A percentile compares a stretch with the other conserved stretches of the same genome.
Evolutionary conservation across 2,888 invertebrate species (phyloP).

Genomic region (Aquatica leii): DNA sequence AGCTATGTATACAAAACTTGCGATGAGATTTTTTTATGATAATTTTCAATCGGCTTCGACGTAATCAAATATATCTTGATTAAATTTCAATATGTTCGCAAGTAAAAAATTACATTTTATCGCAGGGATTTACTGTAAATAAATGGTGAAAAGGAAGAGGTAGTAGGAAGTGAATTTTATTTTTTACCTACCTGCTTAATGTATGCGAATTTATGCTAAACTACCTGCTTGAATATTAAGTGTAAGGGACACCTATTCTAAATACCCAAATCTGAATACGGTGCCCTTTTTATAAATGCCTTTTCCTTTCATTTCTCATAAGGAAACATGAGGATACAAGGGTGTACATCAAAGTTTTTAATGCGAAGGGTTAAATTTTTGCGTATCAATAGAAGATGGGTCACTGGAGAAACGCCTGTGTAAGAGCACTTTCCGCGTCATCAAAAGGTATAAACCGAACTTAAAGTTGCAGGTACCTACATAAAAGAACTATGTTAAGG

Average conservation of each 20-base stretch:
- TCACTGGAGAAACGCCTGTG: slow-evolving; percentile 36
- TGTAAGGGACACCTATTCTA: slow-evolving; percentile 61
- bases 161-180: slow-evolving; percentile 51
- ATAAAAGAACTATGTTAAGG: slow-evolving; percentile 23
- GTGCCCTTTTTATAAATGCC: slow-evolving; percentile 35
- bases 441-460: slow-evolving; percentile 29
- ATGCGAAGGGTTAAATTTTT: slow-evolving; percentile 40
- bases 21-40: slow-evolving; percentile 40
- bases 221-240: slow-evolving; percentile 63
- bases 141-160: slow-evolving; percentile 43
- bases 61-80: slow-evolving; percentile 40
- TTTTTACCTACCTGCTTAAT: slow-evolving; percentile 62
- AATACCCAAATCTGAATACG: slow-evolving; percentile 53
- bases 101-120: slow-evolving; percentile 2
- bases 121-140: slow-evolving; percentile 36
- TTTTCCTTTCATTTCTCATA: slow-evolving; percentile 38
- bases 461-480: slow-evolving; percentile 21
- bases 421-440: slow-evolving; percentile 30
- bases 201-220: slow-evolving; percentile 61
- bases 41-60: slow-evolving; percentile 47
- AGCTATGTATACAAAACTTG: too few relatives aligned
- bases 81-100: slow-evolving; percentile 35
- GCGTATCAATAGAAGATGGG: slow-evolving; percentile 44
- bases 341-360: slow-evolving; percentile 32
- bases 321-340: slow-evolving; percentile 35